Conservation (phyloP, 2,113 vertebrate species). For the Amblyopsis rosae region DNA sequence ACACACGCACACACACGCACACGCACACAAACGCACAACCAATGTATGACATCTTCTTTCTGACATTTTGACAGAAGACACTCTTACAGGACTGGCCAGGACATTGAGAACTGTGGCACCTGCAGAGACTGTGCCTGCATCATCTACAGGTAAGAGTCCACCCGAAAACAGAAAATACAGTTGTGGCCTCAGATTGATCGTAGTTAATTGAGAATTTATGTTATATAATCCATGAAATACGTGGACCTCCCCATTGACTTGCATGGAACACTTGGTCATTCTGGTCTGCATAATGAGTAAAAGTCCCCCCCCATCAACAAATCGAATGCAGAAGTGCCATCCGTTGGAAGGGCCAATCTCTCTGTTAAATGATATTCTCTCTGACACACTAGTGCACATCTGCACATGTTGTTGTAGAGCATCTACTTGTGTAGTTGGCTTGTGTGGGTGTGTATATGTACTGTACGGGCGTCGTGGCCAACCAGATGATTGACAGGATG, state of each 20-base stretch:
- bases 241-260: no score
- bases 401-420: background rate
- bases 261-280: no score
- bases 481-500: no score
- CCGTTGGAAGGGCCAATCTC: no score
- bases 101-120: conserved; percentile 88
- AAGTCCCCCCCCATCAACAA: no score
- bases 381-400: background rate
- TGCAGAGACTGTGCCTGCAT: conserved; percentile 89
- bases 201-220: no score
- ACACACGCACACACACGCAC: conserved; percentile 8
- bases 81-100: conserved; percentile 85
- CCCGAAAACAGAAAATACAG: no score
- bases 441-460: background rate
- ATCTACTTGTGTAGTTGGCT: background rate
- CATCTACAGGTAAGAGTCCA: conserved; percentile 83
- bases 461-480: conserved; percentile 24
- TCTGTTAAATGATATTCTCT: no score
- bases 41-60: background rate
- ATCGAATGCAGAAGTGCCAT: no score
- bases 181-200: no score
- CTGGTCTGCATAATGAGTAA: no score
- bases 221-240: no score
- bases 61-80: conserved; percentile 75
- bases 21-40: background rate